Base-by-base conservation (phyloP, 2,113 vertebrate genomes). In the Lipotes vexillifer region DNA sequence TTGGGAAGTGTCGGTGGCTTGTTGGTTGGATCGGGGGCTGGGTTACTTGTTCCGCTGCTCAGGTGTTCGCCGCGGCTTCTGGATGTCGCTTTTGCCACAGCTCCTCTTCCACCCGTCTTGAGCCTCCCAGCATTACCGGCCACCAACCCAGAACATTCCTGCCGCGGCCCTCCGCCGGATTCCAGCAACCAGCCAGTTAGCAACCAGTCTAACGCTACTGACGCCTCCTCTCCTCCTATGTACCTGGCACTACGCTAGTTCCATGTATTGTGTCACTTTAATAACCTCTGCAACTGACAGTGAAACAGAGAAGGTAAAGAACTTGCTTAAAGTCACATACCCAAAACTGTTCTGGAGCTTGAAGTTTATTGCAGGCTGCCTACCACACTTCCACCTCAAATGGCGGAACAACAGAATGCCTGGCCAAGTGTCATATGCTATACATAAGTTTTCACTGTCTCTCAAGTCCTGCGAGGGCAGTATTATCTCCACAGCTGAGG, bases 11-110 rank as follows among this genome's bases (percentile, higher is more conserved):
- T 18, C 0, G 1, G 15, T 14, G 8, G 1, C 1, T 0, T 8
- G 3, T 3, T 2, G 23, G 2, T 3, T 1, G n/a, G 1, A 10
- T 2, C 0, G 0, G 8, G 0, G 8, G 4, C 0, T 1, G 14
- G 4, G 4, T 14, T 0, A 1, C 25, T 2, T 17, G 65, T 27
- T 27, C 3, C 0, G 14, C 9, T 21, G 25, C 4, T 44, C 0
- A 0, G 10, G 20, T 0, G 3, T 44, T 36, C 4, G 18, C 36
- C 1, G 9, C 1, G 4, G 18, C 38, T 66, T 20, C 57, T 13
- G 20, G 14, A 11, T 36, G 13, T 31, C 4, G 1, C 14, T 49
- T 38, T 59, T 38, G 8, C 82, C 9, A 3, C 14, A 2, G 8
- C 44, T 21, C 14, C 31, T 75, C 4, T 49, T 68, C 49, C 0